Evolutionary conservation across 1,140 invertebrate species (phyloP), one percentile per base, ranked within the genome.

Genomic region (Drosophila guanche): DNA sequence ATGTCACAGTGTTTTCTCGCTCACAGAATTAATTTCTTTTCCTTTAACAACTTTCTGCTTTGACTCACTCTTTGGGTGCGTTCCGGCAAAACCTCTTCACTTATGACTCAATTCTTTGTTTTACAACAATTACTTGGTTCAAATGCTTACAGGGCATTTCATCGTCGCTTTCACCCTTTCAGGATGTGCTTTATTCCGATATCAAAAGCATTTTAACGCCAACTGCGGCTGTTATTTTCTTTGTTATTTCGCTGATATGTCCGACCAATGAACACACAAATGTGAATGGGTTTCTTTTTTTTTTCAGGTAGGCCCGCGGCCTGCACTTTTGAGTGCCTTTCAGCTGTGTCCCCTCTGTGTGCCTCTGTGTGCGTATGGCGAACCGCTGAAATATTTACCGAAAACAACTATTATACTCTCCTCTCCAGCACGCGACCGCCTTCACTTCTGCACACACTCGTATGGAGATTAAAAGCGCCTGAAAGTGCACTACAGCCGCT

Each of bases 401-500:
- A 48, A 27, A 55, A 54, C 6, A 23, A 53, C 60, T 45, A 45
- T 14, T 29, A 55, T 20, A 1, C 16, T 5, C 6, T 2, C 14
- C 27, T 22, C 27, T n/a, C 27, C 41, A 16, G n/a, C n/a, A n/a
- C n/a, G n/a, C 20, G 8, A 12, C 43, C 10, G 8, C 37, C 20
- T 20, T 6, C 29, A 48, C 48, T 45, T 16, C 27, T 54, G 27
- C 43, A 41, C 37, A 14, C 68, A 41, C 37, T 2, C 27, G 43
- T 50, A 47, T 41, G 16, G 58, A 59, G 58, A 73, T 56, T 57
- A 55, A 51, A 65, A 68, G 47, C 42, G 42, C 57, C 72, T 47
- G 75, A 41, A 62, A 80, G 67, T 67, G 78, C 73, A 81, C 68
- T 72, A 48, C 29, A 81, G 47, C 41, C 65, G 42, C 8, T 37